Conservation (phyloP, 2,888 invertebrate genomes). For the Adelphocoris suturalis region DNA sequence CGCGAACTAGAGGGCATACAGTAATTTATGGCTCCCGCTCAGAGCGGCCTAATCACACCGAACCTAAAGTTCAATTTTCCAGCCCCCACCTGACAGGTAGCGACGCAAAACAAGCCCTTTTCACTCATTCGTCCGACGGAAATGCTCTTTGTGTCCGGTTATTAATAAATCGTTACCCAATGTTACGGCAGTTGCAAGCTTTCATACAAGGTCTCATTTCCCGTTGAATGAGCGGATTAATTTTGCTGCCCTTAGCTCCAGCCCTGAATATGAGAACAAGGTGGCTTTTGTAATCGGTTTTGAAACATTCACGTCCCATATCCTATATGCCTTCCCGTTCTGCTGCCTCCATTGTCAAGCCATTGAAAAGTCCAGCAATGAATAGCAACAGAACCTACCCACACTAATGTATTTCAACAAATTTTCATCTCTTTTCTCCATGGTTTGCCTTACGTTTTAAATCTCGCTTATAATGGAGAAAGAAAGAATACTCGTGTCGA, state of each 20-base stretch:
- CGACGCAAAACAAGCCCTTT: constrained; percentile 33
- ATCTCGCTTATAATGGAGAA: too few species aligned
- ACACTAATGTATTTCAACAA: not conserved
- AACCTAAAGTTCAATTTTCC: not conserved
- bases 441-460: not conserved
- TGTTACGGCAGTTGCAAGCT: constrained; percentile 13
- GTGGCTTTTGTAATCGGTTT: constrained; percentile 26
- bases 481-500: too few species aligned
- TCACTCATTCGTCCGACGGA: constrained; percentile 46
- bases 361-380: not conserved
- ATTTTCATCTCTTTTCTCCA: not conserved
- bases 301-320: not conserved
- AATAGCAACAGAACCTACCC: not conserved
- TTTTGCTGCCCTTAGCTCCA: not conserved
- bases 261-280: not conserved
- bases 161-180: constrained; percentile 56
- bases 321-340: not conserved
- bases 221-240: constrained; percentile 1
- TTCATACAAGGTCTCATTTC: constrained; percentile 5
- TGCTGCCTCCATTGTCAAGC: not conserved
- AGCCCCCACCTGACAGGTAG: not conserved
- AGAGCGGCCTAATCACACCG: not conserved
- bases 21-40: not conserved
- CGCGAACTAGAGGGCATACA: not conserved
- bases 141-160: constrained; percentile 60